These are phyloP conservation scores for Drosophila sp. DNA, from an alignment of 1,140 invertebrate genomes.

Conservation along the genomic window DNA sequence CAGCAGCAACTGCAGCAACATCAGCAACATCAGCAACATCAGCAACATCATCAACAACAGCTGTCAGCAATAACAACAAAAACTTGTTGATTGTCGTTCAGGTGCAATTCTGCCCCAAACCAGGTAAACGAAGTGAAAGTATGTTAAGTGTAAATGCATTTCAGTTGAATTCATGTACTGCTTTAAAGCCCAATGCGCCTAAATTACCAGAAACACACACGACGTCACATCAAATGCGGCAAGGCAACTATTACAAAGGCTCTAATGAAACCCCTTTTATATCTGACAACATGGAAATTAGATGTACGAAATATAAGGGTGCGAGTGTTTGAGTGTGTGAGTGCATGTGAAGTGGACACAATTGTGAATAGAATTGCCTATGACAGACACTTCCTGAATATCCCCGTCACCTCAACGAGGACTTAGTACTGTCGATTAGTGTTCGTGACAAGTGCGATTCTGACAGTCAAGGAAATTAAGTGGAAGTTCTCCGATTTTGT, in stretches of 20 bases:
- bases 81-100: constrained; percentile 68
- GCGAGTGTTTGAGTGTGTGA: not conserved
- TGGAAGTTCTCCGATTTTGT: constrained; percentile 26
- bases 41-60: constrained; percentile 1
- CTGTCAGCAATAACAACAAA: constrained; percentile 46
- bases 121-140: constrained; percentile 37
- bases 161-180: constrained; percentile 16
- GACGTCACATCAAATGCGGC: constrained; percentile 11
- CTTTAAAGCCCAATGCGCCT: constrained; percentile 37
- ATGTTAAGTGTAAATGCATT: constrained; percentile 58
- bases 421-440: constrained; percentile 32
- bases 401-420: constrained; percentile 27
- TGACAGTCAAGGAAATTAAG: constrained; percentile 47
- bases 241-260: constrained; percentile 2
- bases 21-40: too few relatives aligned
- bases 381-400: constrained; percentile 21
- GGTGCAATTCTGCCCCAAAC: constrained; percentile 25
- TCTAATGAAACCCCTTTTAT: constrained; percentile 14
- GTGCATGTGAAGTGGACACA: constrained; percentile 22
- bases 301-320: not conserved
- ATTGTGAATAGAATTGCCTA: constrained; percentile 31
- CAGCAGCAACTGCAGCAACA: constrained; percentile 15
- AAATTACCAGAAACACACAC: constrained; percentile 44
- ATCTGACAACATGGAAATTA: constrained; percentile 46
- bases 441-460: constrained; percentile 17